Conservation (phyloP, 2,888 invertebrate species). For the Drosophila colorata region DNA sequence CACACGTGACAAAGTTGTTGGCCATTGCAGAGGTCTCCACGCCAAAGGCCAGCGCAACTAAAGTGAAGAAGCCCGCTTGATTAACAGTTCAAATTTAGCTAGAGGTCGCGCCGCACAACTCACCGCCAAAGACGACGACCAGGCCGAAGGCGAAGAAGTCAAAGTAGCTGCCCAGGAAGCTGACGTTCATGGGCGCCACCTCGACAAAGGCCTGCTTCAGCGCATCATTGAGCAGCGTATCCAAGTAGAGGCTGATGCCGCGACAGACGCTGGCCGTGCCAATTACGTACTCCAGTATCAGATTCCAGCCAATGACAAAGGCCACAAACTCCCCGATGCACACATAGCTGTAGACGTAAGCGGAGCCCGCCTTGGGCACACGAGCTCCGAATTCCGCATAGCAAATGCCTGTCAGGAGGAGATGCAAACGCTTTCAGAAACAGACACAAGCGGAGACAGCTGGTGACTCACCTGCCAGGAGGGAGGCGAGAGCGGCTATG, state of each 20-base stretch:
- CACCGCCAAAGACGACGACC: slow-evolving; percentile 89
- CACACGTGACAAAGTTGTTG: slow-evolving; percentile 91
- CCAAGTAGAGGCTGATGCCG: slow-evolving; percentile 91
- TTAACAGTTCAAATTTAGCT: background rate
- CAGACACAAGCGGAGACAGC: background rate
- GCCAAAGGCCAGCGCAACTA: slow-evolving; percentile 90
- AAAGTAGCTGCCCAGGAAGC: slow-evolving; percentile 89
- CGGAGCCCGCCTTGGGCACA: slow-evolving; percentile 94
- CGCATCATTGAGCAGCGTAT: slow-evolving; percentile 88
- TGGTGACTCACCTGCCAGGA: slow-evolving; percentile 90
- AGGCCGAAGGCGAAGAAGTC: slow-evolving; percentile 90
- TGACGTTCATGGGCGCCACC: slow-evolving; percentile 87
- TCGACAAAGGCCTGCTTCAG: slow-evolving; percentile 88
- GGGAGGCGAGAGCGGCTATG: slow-evolving; percentile 93
- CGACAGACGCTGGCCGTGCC: slow-evolving; percentile 91
- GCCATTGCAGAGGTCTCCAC: slow-evolving; percentile 91
- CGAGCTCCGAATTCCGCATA: slow-evolving; percentile 95
- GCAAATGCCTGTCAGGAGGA: slow-evolving; percentile 88
- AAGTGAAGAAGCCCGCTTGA: background rate
- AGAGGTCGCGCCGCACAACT: slow-evolving; percentile 45
- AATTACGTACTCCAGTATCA: slow-evolving; percentile 93
- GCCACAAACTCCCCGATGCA: slow-evolving; percentile 94
- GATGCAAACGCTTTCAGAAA: slow-evolving; percentile 6
- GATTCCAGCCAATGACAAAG: slow-evolving; percentile 96
- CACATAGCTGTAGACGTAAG: slow-evolving; percentile 93